phyloP scores from a whole-genome alignment of 1,140 invertebrate species.

The Ips nitidus region DNA sequence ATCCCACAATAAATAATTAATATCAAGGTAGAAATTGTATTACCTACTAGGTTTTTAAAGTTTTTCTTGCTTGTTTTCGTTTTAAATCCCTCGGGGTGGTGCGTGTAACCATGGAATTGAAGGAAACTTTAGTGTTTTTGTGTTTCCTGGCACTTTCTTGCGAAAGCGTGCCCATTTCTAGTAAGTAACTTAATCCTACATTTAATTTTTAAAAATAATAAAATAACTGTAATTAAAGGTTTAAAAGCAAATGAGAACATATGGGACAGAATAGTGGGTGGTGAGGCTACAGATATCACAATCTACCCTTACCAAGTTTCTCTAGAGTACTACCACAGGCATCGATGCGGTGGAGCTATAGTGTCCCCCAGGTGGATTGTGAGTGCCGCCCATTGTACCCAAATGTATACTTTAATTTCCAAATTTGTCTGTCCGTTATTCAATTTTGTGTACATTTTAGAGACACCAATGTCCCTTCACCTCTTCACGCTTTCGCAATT shows the following conservation, averaged over 20 bases:
- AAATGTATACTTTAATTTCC: background rate
- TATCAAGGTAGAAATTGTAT: no score
- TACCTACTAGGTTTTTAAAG: no score
- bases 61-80: no score
- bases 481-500: constrained; percentile 3
- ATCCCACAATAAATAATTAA: no score
- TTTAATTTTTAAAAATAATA: no score
- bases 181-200: no score
- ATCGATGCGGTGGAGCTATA: constrained; percentile 37
- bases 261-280: constrained; percentile 53
- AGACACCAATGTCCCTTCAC: background rate
- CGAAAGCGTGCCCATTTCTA: no score
- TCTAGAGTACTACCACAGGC: constrained; percentile 42
- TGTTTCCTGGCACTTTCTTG: no score
- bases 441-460: background rate
- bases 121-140: no score
- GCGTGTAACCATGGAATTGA: no score
- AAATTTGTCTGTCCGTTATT: background rate
- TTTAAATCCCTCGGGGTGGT: no score
- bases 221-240: background rate
- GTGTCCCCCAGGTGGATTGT: constrained; percentile 25
- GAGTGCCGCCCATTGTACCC: constrained; percentile 31
- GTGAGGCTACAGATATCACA: constrained; percentile 53
- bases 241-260: background rate
- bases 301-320: constrained; percentile 59